These are phyloP conservation scores for Itoplectis maculator DNA, from an alignment of 2,888 invertebrate genomes.

Conservation along the genomic window DNA sequence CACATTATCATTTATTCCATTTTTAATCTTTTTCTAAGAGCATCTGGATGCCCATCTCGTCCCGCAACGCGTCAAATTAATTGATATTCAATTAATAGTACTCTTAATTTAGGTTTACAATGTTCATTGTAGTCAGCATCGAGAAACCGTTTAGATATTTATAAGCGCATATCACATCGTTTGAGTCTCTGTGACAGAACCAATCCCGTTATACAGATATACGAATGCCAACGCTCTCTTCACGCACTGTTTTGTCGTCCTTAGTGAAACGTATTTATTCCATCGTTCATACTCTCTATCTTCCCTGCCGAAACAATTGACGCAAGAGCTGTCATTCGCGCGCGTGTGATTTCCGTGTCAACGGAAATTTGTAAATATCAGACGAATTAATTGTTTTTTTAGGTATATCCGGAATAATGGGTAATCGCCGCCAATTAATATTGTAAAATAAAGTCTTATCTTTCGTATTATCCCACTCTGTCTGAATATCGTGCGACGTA, in stretches of 20 bases:
- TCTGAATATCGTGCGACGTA: not conserved
- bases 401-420: slow-evolving; percentile 12
- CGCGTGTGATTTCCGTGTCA: slow-evolving; percentile 7
- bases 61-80: not conserved
- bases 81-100: not conserved
- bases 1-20: slow-evolving; percentile 5
- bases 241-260: not conserved
- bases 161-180: slow-evolving; percentile 2
- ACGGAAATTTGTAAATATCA: slow-evolving; percentile 52
- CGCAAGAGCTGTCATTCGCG: not conserved
- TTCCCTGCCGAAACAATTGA: not conserved
- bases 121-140: slow-evolving; percentile 33
- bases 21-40: not conserved
- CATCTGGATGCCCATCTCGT: not conserved
- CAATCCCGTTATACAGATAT: not conserved
- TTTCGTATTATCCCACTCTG: slow-evolving; percentile 4
- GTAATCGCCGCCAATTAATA: slow-evolving; percentile 1
- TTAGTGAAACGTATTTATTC: not conserved
- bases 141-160: not conserved
- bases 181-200: not conserved
- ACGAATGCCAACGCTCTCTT: not conserved
- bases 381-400: slow-evolving; percentile 18
- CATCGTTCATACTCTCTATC: not conserved
- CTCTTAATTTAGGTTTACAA: slow-evolving; percentile 28
- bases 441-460: slow-evolving; percentile 34